A percentile compares a stretch with the other conserved stretches of the same genome.
Conservation (phyloP, 2,888 invertebrate species). For the Eupeodes latifasciatus region DNA sequence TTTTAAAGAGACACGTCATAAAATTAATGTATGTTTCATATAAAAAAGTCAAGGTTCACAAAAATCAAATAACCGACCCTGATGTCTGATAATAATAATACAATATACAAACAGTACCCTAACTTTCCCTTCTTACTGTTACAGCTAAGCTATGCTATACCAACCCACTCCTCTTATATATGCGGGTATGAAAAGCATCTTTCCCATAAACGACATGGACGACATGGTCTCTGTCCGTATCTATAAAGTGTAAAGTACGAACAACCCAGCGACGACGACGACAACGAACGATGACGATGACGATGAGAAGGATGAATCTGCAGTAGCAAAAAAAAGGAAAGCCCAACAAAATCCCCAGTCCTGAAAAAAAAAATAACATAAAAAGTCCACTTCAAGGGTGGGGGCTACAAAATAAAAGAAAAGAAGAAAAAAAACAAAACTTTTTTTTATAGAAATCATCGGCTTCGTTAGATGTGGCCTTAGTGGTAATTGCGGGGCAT, state of each 20-base stretch:
- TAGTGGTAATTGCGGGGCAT: conserved; percentile 83
- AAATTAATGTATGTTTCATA: conserved; percentile 8
- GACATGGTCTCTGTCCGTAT: conserved; percentile 66
- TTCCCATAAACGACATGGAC: conserved; percentile 63
- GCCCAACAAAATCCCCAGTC: conserved; percentile 45
- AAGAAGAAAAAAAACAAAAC: conserved; percentile 29
- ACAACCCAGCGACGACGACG: background rate
- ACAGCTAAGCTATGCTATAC: background rate
- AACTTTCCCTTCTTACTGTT: conserved; percentile 63
- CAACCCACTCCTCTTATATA: too few relatives aligned
- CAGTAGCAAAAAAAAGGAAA: conserved; percentile 50
- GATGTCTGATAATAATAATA: conserved; percentile 4
- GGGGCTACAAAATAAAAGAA: conserved; percentile 51
- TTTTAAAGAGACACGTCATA: conserved; percentile 14
- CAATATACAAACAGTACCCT: conserved; percentile 12
- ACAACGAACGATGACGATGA: background rate
- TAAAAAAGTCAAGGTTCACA: conserved; percentile 16
- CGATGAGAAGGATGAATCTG: conserved; percentile 47
- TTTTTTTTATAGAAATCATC: conserved; percentile 82
- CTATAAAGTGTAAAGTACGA: conserved; percentile 73
- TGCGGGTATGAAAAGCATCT: conserved; percentile 47
- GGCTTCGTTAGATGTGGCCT: conserved; percentile 84
- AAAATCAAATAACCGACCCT: background rate
- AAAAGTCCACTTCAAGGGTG: conserved; percentile 69
- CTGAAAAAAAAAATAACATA: conserved; percentile 50